Evolutionary conservation across 2,888 invertebrate genomes (phyloP), one percentile per base, ranked within the genome.

Genomic region (Masnerella sp.): DNA sequence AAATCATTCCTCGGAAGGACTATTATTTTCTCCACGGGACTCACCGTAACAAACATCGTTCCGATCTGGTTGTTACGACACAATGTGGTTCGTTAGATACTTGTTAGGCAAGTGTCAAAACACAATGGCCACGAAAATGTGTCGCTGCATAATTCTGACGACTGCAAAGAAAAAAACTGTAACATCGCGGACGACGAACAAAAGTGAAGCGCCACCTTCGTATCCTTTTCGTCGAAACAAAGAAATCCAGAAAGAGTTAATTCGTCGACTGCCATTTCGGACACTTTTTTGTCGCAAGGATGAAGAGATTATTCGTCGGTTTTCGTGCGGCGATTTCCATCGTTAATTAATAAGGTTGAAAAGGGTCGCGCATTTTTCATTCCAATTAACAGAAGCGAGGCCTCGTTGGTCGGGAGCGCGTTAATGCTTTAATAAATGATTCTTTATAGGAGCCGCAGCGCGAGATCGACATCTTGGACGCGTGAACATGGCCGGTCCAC

Each of bases 401-500:
- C 1, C 7, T 2, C 15, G 47, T 36, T 28, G 40, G 49, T 20
- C 12, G 15, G 34, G 28, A 42, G 54, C 43, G 69, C 64, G 64
- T 74, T 59, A 62, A 61, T 67, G 67, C 52, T 71, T 67, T 67
- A 62, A 61, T 64, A 71, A 71, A 70, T 67, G 59, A 61, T 62
- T 56, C 58, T 67, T 67, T 58, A 64, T 62, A 51, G 61, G 34
- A 61, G 61, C 67, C 72, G 67, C 72, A 42, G 30, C 49, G 47
- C 79, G 78, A 78, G 79, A 77, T 79, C 78, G 74, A 61, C 62
- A 62, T 67, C 73, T 73, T 47, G 59, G 70, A 64, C 75, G 77
- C 75, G 76, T 25, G 64, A 56, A 75, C 77, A 78, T 76, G 75
- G 47, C 68, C 52, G 76, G 80, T 80, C 79, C 78, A 65, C 75